Evolutionary conservation across 2,113 vertebrate species (phyloP), one percentile per base, ranked within the genome.

Genomic region (Azemiops feae): DNA sequence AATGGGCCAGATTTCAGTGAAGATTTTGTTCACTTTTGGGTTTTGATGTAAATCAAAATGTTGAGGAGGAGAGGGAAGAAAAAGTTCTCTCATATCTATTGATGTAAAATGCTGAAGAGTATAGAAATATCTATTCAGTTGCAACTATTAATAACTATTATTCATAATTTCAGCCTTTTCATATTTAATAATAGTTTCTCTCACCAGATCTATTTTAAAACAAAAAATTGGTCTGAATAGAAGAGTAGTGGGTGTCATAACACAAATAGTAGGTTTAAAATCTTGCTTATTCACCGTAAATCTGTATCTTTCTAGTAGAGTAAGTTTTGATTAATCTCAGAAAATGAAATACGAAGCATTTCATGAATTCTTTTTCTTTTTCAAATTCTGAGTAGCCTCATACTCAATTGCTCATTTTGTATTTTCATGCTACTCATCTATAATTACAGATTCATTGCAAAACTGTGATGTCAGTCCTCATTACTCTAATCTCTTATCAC

Each of bases 401-500:
- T 87, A 95, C 74, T 95, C 95, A 96, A 94, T 96, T 95, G 93
- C 89, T 92, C 94, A 93, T 87, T 96, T 96, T 96, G 85, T 92
- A 95, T 96, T 96, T 96, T 93, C 86, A 85, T 92, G 89, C 90
- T 96, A 95, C 96, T 97, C 96, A 95, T 96, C 97, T 97, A 93
- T 97, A 98, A 98, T 98, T 97, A 97, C 91, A 97, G 95, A 96
- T 97, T 97, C 95, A 96, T 96, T 96, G 95, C 94, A 96, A 97
- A 97, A 97, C 95, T 95, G 96, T 96, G 92, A 91, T 97, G 97
- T 96, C 98, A 98, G 96, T 98, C 96, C 95, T 97, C 97, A 98
- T 98, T 98, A 98, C 97, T 97, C 96, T 98, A 97, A 98, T 98
- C 97, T 97, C 96, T 97, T 97, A 97, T 97, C 96, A 97, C 93